A percentile compares a stretch with the other conserved stretches of the same genome.
These are phyloP conservation scores for Dicycla oo DNA, from an alignment of 2,888 invertebrate species.

Conservation along the genomic window DNA sequence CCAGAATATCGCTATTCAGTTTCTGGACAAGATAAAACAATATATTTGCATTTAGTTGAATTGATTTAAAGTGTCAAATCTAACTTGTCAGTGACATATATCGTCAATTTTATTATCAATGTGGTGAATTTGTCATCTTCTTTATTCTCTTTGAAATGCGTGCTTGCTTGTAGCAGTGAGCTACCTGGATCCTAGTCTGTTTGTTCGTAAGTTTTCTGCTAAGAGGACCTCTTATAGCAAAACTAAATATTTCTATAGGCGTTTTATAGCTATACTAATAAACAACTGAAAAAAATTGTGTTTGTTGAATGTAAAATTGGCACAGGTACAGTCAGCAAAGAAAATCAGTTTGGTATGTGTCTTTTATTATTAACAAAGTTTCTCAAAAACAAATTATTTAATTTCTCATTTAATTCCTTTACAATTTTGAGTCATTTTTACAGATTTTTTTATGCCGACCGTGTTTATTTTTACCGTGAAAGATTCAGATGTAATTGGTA, in stretches of 20 bases:
- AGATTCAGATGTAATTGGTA: neutral
- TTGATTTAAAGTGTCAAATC: neutral
- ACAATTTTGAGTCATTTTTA: too few relatives aligned
- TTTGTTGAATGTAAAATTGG: neutral
- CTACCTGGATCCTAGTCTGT: too few relatives aligned
- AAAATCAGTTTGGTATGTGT: neutral
- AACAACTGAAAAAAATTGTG: neutral
- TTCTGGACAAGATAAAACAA: neutral
- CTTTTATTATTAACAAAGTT: neutral
- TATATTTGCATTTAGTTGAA: neutral
- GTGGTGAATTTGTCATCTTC: neutral
- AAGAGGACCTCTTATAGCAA: too few relatives aligned
- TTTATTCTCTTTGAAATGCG: neutral
- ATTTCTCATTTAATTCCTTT: neutral
- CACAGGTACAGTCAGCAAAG: neutral
- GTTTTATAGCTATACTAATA: neutral
- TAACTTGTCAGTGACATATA: neutral
- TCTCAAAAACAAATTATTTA: neutral
- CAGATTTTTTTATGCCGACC: neutral
- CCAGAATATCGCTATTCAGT: neutral
- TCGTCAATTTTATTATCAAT: neutral
- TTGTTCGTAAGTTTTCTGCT: neutral
- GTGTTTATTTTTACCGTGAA: neutral
- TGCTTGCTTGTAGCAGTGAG: neutral
- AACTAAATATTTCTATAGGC: neutral